Base-by-base conservation (phyloP, 2,113 vertebrate species). In the Arizona elegans region DNA sequence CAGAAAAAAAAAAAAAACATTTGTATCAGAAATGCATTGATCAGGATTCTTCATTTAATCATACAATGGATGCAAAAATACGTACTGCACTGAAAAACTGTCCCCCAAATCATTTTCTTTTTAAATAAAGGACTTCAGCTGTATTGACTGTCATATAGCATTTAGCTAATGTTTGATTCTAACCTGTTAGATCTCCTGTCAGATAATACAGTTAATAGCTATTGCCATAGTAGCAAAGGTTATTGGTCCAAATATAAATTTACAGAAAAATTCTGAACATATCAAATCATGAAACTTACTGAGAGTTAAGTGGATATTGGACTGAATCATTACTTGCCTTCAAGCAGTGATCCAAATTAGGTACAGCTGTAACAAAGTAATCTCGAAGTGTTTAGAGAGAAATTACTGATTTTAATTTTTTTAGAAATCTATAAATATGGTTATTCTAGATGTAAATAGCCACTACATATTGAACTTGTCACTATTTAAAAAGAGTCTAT, bases 51-150 rank as follows among this genome's bases (percentile, higher is more conserved):
- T 56, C 55, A 47, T 89, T 58, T 94, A 75, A 92, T 95, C 91
- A 96, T 93, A 95, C 89, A 94, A 88, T 0, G 94, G 94, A 95
- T 90, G 94, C 95, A 95, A 95, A 93, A 92, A 95, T 95, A 58
- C 1, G 93, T 95, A 59, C 3, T 94, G 81, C 7, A 89, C 58
- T 92, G 55, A 53, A 94, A 94, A 65, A 92, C 86, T 89, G 85
- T 87, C 50, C 89, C 50, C 81, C 38, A 9, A 50, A 94, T 85
- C 92, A 13, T 0, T 59, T 62, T 50, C 0, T 24, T 47, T 56
- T 86, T 50, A 59, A 93, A 87, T n/a, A 92, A 59, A 93, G 50
- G 47, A 50, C 70, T 94, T 93, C 13, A 91, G 90, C 88, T 95
- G 90, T 87, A 93, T 59, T 12, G 4, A 70, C 89, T 50, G 52